Evolutionary conservation across 2,113 vertebrate genomes (phyloP), one percentile per base, ranked within the genome.

Genomic region (Monarcha castaneiventris): DNA sequence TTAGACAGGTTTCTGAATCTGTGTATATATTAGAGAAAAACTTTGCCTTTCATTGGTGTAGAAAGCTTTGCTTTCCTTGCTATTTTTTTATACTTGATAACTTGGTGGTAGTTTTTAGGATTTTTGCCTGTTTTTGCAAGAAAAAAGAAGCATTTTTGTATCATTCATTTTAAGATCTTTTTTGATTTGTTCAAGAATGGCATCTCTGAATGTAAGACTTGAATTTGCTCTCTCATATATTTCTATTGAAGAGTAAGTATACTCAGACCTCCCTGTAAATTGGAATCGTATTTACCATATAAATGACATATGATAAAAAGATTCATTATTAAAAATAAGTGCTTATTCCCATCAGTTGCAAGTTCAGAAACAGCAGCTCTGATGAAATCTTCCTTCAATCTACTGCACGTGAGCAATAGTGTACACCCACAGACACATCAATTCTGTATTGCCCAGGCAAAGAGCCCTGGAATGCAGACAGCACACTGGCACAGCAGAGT

Each of bases 391-490:
- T 80, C 21, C 25, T 66, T 82, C 19, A 33, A 3, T 16, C 16
- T 91, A 32, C 17, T 64, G 27, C 13, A 25, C 0, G 0, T 20
- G 25, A 78, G 30, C 10, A 43, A 26, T 1, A 51, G 4, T 17
- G 11, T 46, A 66, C 5, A 54, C 3, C 10, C 68, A 67, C 4
- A 8, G 30, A 51, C 20, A 66, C 25, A 21, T 0, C 33, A 33
- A 59, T 63, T 63, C 29, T 12, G 4, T 11, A 30, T 15, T 43
- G 20, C 18, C 43, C 3, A 3, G 37, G 21, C 18, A 81, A 74
- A 18, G 16, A 55, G 6, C n/a, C 41, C 20, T 49, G 37, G 39
- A 58, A 83, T 30, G 21, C 39, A 46, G 33, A 46, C 6, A 33
- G 13, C 2, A 2, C 33, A 11, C 13, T 37, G 61, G 14, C 35